Base-by-base conservation (phyloP, 2,888 invertebrate genomes). In the Neoascia interrupta region DNA sequence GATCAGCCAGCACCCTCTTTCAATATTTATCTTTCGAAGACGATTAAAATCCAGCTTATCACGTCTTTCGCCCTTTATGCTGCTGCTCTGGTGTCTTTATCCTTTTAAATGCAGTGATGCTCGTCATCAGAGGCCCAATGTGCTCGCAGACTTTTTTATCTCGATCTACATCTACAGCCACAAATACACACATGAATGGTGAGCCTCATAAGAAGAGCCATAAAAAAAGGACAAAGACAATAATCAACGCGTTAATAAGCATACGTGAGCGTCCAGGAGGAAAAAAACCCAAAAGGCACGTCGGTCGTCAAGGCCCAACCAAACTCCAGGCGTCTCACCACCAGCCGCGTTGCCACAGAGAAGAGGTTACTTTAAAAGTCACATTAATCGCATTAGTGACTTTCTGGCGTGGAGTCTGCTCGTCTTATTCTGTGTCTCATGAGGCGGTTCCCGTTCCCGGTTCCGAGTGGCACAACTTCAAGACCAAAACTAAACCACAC, bases 41-140 rank as follows among this genome's bases (percentile, higher is more conserved):
- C 66, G 73, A 73, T 79, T 79, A 73, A 79, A 79, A 72, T 66
- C 72, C 72, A 64, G 72, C 72, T 72, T 76, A 72, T 72, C 72
- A 58, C 45, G 43, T 64, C 37, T n/a, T n/a, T 28, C 43, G 16
- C 56, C 39, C 11, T 28, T 3, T 6, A 16, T 19, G 21, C 36
- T 39, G 39, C 61, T 45, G 34, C 23, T 23, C 47, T 39, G 60
- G 68, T 47, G 41, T 60, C 47, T 64, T n/a, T 49, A 60, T 61
- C 64, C 47, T 68, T 73, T 28, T 47, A n/a, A n/a, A n/a, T n/a
- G n/a, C n/a, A n/a, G n/a, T n/a, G n/a, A n/a, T n/a, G n/a, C n/a
- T n/a, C n/a, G n/a, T n/a, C n/a, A n/a, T n/a, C 5, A 26, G 16
- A 15, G 16, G 34, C 56, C 1, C 47, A 66, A 68, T 68, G 53